Percentiles rank a stretch among this genome's conserved stretches.
phyloP scores from a whole-genome alignment of 53 echinoderm and acorn worm species.

The Astropecten irregularis region DNA sequence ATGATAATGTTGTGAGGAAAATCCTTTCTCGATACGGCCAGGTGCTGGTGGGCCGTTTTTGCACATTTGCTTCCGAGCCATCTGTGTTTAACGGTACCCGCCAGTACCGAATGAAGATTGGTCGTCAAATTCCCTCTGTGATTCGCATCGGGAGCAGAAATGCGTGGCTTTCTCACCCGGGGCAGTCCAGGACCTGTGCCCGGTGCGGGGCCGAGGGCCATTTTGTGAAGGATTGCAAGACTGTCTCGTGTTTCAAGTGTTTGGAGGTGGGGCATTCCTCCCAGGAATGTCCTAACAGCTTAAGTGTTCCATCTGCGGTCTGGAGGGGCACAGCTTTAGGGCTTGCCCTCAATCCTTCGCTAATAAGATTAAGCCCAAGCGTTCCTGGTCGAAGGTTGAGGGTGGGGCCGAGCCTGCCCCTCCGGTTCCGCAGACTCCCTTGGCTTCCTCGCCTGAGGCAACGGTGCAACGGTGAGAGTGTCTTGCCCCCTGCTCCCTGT shows the following conservation, averaged over 20 bases:
- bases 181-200: constrained; percentile 40
- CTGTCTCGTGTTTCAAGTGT: constrained; percentile 32
- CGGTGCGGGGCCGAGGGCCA: constrained; percentile 39
- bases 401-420: not conserved
- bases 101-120: constrained; percentile 38
- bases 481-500: not conserved
- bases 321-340: not conserved
- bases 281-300: not conserved
- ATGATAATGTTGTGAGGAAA: constrained; percentile 39
- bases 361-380: not conserved
- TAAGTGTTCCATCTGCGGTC: not conserved
- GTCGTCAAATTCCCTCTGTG: constrained; percentile 11
- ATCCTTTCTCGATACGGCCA: constrained; percentile 24
- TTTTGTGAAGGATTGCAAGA: constrained; percentile 14
- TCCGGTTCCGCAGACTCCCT: not conserved
- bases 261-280: not conserved
- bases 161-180: constrained; percentile 19
- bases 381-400: not conserved
- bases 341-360: not conserved
- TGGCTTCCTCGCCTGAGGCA: not conserved
- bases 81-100: constrained; percentile 43
- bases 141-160: constrained; percentile 20
- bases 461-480: too few relatives aligned
- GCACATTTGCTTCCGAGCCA: constrained; percentile 7
- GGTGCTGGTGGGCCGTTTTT: constrained; percentile 17